Evolutionary conservation across 2,113 vertebrate species (phyloP), one percentile per base, ranked within the genome.

Genomic region (Rhinogobius similis): DNA sequence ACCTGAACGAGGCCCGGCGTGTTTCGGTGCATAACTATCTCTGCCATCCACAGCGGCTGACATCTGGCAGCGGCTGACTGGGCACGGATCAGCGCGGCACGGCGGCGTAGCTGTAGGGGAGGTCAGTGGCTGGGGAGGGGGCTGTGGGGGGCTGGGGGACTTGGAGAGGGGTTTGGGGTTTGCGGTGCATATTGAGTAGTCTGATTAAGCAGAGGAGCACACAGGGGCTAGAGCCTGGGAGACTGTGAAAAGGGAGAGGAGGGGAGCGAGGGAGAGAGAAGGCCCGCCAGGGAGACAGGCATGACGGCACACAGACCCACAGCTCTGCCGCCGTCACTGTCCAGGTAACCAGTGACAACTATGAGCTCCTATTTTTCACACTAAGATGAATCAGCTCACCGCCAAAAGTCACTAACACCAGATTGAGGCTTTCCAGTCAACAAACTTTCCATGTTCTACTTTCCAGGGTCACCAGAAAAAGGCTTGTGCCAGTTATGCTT

Each of bases 111-210:
- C 86, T 90, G 79, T 82, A 87, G 86, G 87, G 89, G 87, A 91
- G 89, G 89, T 90, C 87, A 90, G 80, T 55, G 76, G 82, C 80
- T 81, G 75, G 77, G 86, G 82, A 72, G 77, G 78, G 77, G 39
- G 39, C 12, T 2, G 39, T 41, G 39, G 81, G 87, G 67, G 59
- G 62, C 50, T 81, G 76, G 68, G 84, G 82, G 85, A 68, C 78
- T 70, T 67, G 86, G 77, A 48, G 46, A 48, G 46, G 46, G 18
- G 46, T 48, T 48, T 48, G 44, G 84, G 84, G 73, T 70, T 70
- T 85, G 79, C 87, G 87, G 84, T 89, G 88, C 88, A 89, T 88
- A 85, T 82, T 85, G 86, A 89, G 83, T 73, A 89, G 77, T 70
- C 88, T 89, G 87, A 90, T 91, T 89, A 91, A 82, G 83, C 85